Base-by-base conservation (phyloP, 35 echinoderm and acorn worm species). In the Lytechinus pictus region DNA sequence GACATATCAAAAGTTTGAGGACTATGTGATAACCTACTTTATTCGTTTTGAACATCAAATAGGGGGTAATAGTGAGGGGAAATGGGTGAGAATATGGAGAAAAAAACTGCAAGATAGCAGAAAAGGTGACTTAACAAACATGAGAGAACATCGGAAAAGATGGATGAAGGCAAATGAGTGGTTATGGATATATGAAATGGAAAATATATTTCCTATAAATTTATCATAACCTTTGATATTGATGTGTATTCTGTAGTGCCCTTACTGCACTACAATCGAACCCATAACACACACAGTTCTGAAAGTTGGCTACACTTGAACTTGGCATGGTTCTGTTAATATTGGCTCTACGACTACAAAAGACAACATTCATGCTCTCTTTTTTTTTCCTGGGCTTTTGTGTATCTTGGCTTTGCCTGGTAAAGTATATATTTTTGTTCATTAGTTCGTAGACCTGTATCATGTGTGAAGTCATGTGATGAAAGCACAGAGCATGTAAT, bases 361-460 rank as follows among this genome's bases (percentile, higher is more conserved):
- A 24, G 66, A 24, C 19, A 19, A 24, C 66, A 24, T 79, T 16
- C 66, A 79, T 24, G 66, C 16, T 79, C 21, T 19, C 24, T 71
- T 21, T 71, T 13, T 19, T 19, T 3, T 14, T n/a, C n/a, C 13
- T 79, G 66, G 1, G 19, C 66, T 16, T 6, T 79, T 79, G 66
- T 79, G 66, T n/a, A 19, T 24, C 4, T 19, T n/a, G 19, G 66
- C 66, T 79, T 79, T 24, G n/a, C 66, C 66, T 79, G 16, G 66
- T 79, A 79, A 79, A 24, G 66, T 79, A 79, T 79, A 79, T 79
- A 79, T 79, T 79, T 79, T 79, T 79, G 66, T n/a, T 79, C 66
- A 79, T 79, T 79, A 79, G 66, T 79, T 79, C 66, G n/a, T 14
- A 24, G 19, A 79, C 66, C 66, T 79, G 21, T 7, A 16, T 44